Base-by-base conservation (phyloP, 2,888 invertebrate genomes). In the Neuroscelio doddi region DNA sequence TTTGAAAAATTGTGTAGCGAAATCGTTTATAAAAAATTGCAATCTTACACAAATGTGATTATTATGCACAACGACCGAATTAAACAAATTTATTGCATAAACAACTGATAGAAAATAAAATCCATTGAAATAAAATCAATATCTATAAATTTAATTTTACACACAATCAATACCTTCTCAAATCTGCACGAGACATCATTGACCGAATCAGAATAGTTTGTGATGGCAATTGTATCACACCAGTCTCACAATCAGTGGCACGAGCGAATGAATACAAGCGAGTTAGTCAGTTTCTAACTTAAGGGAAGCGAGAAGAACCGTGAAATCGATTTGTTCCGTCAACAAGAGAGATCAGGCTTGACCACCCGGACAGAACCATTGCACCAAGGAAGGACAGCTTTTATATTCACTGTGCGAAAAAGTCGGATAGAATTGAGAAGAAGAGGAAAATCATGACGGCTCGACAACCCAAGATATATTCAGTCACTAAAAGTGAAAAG, bases 291-390 rank as follows among this genome's bases (percentile, higher is more conserved):
- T 65, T 65, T 57, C 61, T 64, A 30, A 34, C 61, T 56, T 26
- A 42, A 38, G 45, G 62, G 53, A 39, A 42, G 63, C 49, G 56
- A 52, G 61, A 53, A 63, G 57, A 65, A 53, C 65, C 68, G 69
- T 68, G 69, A 75, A 77, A 76, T 76, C 69, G 67, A 74, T 74
- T 74, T 69, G 72, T 75, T 69, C 68, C 70, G 69, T 70, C 68
- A 69, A 64, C 73, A 62, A 70, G 51, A 39, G 46, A 45, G 49
- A 64, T 67, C 51, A 44, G 56, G 38, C 68, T 67, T 63, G 67
- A 66, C 68, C 68, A 67, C 57, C 69, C 64, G 65, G 52, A 47
- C 42, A 45, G 42, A 34, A 52, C 32, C 47, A 50, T 57, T 55
- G 47, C 63, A 32, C 30, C 16, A 15, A 15, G 10, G 41, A 39